phyloP scores from a whole-genome alignment of 2,797 vertebrate genomes.

The Remorina albescens region DNA sequence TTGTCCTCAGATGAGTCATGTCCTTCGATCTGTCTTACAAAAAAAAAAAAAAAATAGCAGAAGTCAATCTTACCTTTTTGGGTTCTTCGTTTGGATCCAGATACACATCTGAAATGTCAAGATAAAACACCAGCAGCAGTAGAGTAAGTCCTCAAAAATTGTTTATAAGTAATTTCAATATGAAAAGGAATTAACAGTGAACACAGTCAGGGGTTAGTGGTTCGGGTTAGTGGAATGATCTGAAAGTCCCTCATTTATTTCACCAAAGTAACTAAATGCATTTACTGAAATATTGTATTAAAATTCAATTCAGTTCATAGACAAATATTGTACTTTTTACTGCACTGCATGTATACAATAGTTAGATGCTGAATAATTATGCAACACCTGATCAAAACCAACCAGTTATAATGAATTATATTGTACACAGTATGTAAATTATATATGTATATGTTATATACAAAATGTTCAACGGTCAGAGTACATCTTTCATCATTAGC shows the following conservation, averaged over 20 bases:
- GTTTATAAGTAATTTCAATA: not conserved
- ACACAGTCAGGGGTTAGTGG: not conserved
- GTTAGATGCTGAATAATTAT: too few relatives aligned
- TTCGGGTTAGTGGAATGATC: not conserved
- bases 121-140: not conserved
- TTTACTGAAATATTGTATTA: too few relatives aligned
- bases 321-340: too few relatives aligned
- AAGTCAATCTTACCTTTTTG: conserved; percentile 64
- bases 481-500: not conserved
- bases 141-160: not conserved
- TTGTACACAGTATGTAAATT: too few relatives aligned
- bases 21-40: not conserved
- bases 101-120: conserved; percentile 83
- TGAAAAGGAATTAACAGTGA: not conserved
- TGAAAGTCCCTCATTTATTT: not conserved
- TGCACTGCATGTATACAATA: too few relatives aligned
- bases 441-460: too few relatives aligned
- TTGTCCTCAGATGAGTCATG: not conserved
- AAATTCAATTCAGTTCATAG: too few relatives aligned
- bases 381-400: too few relatives aligned
- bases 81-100: conserved; percentile 84
- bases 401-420: too few relatives aligned
- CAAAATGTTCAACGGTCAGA: not conserved
- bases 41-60: not conserved
- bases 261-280: too few relatives aligned